Percentiles rank a stretch among this genome's conserved stretches.
Evolutionary conservation across 2,797 vertebrate species (phyloP).

Genomic region (Nyctibius grandis): DNA sequence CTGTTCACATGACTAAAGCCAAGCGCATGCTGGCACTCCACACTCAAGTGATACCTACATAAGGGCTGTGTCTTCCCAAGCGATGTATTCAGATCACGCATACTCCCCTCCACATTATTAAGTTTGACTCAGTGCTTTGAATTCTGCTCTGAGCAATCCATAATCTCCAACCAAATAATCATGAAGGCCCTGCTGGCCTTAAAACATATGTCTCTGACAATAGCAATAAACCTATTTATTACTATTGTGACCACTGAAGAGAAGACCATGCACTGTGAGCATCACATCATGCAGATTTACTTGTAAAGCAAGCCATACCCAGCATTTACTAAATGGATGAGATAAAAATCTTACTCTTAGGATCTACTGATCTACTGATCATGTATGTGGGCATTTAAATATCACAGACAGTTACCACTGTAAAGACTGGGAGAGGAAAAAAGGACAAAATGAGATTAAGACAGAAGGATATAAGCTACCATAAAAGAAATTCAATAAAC

Average conservation of each 20-base stretch:
- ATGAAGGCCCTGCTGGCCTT: slow-evolving; percentile 49
- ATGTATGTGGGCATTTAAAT: slow-evolving; percentile 27
- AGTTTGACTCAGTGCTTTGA: slow-evolving; percentile 40
- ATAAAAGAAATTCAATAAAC: slow-evolving; percentile 45
- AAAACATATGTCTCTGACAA: slow-evolving; percentile 61
- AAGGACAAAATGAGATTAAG: slow-evolving; percentile 28
- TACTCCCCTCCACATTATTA: not conserved
- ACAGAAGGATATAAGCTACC: not conserved
- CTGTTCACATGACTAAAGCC: not conserved
- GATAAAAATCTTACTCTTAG: not conserved
- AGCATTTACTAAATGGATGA: not conserved
- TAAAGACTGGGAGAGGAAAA: not conserved
- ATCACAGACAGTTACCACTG: not conserved
- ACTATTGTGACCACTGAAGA: slow-evolving; percentile 28
- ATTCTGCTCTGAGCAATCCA: slow-evolving; percentile 46
- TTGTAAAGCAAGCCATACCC: not conserved
- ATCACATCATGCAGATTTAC: not conserved
- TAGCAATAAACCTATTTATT: slow-evolving; percentile 61
- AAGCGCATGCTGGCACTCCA: not conserved
- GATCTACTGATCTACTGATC: slow-evolving; percentile 18
- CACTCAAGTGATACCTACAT: not conserved
- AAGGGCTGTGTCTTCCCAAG: not conserved
- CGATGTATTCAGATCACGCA: not conserved
- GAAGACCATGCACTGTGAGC: not conserved
- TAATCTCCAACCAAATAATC: slow-evolving; percentile 59